These are phyloP conservation scores for Oscheius sp. DNA, from an alignment of 2,888 invertebrate genomes.

Conservation along the genomic window DNA sequence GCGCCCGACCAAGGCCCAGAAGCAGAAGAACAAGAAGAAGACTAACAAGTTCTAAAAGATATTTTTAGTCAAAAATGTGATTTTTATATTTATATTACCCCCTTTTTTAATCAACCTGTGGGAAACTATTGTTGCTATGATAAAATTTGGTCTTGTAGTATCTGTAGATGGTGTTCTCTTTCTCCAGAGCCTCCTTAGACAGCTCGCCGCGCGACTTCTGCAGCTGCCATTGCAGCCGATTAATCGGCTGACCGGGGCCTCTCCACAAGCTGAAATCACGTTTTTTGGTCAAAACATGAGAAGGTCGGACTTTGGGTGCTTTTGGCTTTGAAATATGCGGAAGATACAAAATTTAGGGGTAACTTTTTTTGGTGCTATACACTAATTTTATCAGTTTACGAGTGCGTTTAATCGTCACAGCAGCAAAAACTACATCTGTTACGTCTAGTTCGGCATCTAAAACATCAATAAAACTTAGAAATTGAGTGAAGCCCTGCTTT, in stretches of 20 bases:
- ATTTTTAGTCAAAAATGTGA: neutral
- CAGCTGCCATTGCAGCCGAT: constrained; percentile 31
- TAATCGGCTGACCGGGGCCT: constrained; percentile 28
- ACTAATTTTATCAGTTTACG: too few species aligned
- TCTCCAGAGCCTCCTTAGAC: constrained; percentile 9
- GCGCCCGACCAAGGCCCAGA: constrained; percentile 62
- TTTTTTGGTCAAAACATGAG: neutral
- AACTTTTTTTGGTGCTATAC: too few species aligned
- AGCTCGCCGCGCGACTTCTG: constrained; percentile 8
- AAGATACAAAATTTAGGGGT: too few species aligned
- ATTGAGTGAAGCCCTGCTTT: too few species aligned
- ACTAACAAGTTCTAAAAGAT: constrained; percentile 17
- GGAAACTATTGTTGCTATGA: neutral
- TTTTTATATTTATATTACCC: constrained; percentile 7
- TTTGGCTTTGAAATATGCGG: too few species aligned
- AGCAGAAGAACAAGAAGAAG: constrained; percentile 61
- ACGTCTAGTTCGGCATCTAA: too few species aligned
- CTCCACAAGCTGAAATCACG: constrained; percentile 28
- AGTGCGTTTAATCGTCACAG: too few species aligned
- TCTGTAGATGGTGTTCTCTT: constrained; percentile 21
- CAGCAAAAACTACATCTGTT: too few species aligned
- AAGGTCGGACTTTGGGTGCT: too few species aligned
- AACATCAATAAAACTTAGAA: too few species aligned
- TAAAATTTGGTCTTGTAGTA: constrained; percentile 29
- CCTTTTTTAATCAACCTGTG: neutral